Evolutionary conservation across 2,113 vertebrate genomes (phyloP).

Genomic region (Synchiropus splendidus): DNA sequence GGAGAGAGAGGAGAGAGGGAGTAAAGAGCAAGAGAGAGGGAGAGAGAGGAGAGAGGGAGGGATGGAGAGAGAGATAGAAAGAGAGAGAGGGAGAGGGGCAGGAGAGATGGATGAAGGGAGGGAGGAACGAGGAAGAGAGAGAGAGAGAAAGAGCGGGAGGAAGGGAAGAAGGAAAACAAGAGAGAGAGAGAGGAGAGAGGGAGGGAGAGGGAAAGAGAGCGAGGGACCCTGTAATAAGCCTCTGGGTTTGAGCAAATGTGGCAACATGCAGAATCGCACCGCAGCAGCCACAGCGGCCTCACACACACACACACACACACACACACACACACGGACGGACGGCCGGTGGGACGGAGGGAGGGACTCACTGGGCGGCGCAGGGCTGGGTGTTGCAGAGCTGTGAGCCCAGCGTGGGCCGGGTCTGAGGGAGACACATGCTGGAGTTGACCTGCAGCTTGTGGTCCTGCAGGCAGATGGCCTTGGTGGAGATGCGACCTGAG

Average conservation of each 20-base stretch:
- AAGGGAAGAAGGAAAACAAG: too few relatives aligned
- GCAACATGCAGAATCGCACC: slow-evolving; percentile 27
- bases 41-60: too few relatives aligned
- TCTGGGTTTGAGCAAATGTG: slow-evolving; percentile 32
- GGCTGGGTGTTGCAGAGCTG: slow-evolving; percentile 83
- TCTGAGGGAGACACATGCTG: slow-evolving; percentile 74
- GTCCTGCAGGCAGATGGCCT: slow-evolving; percentile 85
- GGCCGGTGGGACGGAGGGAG: slow-evolving; percentile 11
- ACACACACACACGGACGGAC: slow-evolving; percentile 13
- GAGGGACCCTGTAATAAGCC: slow-evolving; percentile 17
- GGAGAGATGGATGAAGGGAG: too few relatives aligned
- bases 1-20: too few relatives aligned
- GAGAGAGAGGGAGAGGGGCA: too few relatives aligned
- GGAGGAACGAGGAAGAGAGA: too few relatives aligned
- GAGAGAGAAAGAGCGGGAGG: too few relatives aligned
- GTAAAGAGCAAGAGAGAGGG: too few relatives aligned
- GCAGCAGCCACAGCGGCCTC: neutral
- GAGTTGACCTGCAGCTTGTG: slow-evolving; percentile 78
- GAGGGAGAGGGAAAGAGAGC: too few relatives aligned
- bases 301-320: slow-evolving; percentile 19
- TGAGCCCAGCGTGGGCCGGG: slow-evolving; percentile 72
- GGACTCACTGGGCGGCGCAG: slow-evolving; percentile 88
- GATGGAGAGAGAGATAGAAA: too few relatives aligned
- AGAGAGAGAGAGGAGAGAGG: too few relatives aligned
- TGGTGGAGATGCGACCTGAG: slow-evolving; percentile 80